phyloP scores from a whole-genome alignment of 2,113 vertebrate species.

The Barbus barbus region DNA sequence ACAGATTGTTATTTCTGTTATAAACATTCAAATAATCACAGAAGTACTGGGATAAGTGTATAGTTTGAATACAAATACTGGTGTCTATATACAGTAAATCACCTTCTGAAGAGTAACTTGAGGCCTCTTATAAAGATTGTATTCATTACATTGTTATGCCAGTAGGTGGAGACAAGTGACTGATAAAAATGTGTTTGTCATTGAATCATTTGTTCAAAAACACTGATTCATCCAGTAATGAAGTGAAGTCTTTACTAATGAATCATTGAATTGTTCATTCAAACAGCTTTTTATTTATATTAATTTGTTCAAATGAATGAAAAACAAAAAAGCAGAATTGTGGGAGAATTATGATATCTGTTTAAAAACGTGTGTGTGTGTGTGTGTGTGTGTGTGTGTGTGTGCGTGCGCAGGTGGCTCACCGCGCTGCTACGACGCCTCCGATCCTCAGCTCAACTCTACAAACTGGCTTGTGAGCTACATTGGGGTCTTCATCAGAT shows the following conservation, averaged over 20 bases:
- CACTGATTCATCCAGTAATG: neutral
- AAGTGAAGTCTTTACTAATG: neutral
- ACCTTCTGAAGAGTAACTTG: too few species aligned
- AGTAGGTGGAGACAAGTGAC: neutral
- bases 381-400: neutral
- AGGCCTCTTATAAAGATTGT: neutral
- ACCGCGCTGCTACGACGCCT: slow-evolving; percentile 62
- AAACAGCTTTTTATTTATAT: too few species aligned
- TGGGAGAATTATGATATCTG: neutral
- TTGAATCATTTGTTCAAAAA: neutral
- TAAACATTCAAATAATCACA: neutral
- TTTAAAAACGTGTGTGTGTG: neutral
- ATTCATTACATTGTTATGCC: neutral
- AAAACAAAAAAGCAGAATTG: neutral
- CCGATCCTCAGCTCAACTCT: slow-evolving; percentile 61
- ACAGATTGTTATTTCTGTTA: neutral
- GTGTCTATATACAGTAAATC: neutral
- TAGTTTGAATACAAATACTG: neutral
- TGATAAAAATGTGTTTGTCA: too few species aligned
- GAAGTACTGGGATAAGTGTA: neutral
- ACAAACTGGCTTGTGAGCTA: slow-evolving; percentile 63
- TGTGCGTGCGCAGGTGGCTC: slow-evolving; percentile 49
- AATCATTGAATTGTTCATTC: too few species aligned
- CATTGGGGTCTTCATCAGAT: slow-evolving; percentile 64
- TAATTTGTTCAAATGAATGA: neutral